Evolutionary conservation across 2,113 vertebrate species (phyloP), one percentile per base, ranked within the genome.

Genomic region (Mandrillus leucophaeus): DNA sequence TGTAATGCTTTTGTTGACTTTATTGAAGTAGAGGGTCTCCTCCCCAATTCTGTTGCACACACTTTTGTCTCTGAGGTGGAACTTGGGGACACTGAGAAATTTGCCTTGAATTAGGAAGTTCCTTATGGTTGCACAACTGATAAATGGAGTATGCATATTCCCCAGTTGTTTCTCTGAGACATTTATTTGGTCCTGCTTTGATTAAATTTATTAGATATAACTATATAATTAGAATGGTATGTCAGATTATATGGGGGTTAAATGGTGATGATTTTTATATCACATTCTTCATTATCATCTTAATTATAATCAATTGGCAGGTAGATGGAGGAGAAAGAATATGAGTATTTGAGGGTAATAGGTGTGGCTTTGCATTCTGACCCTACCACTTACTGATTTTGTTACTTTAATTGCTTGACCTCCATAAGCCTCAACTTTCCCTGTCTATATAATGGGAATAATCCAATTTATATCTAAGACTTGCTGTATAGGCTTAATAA

Each of bases 61-160:
- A 45, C 23, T 94, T 78, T 79, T 59, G 93, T 95, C 57, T 66
- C 84, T 4, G 32, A 94, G 48, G 78, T 45, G 27, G 27, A 90
- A 91, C 95, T 89, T 93, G 64, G 40, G 38, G 52, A 92, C 45
- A 57, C 10, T 76, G 89, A 93, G 79, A 95, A 95, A 91, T 93
- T 32, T 64, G 73, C 97, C 16, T 11, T 84, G 78, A 83, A 72
- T 85, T 92, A 93, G 43, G 14, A 75, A 92, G 45, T 8, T 80
- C 30, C 52, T 84, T 84, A 68, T 25, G 30, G n/a, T 91, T 83
- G 55, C 57, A 86, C 4, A 88, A 57, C 20, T 97, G 82, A 95
- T 90, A 90, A 93, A 73, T 79, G 38, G 64, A 45, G 55, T 86
- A 8, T 66, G 8, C 35, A 52, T 92, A 97, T 95, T 91, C 72